Evolutionary conservation across 2,797 vertebrate genomes (phyloP).

Genomic region (Channallabes apus): DNA sequence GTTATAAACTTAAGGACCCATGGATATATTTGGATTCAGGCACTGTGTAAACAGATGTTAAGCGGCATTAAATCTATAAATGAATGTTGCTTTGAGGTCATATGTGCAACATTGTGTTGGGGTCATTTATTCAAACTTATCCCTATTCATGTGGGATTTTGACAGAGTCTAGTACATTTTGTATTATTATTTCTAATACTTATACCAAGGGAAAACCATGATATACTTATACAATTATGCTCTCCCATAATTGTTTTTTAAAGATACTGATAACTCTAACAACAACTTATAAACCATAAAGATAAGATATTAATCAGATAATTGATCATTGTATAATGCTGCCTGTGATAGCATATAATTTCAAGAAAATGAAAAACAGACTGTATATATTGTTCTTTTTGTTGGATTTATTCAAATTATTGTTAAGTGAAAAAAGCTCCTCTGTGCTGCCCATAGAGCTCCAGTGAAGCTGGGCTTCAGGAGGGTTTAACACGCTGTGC

Average conservation of each 20-base stretch:
- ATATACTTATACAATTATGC: background rate
- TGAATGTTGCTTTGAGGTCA: no score
- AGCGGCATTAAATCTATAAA: no score
- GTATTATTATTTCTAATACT: background rate
- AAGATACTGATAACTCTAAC: background rate
- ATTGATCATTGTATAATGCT: background rate
- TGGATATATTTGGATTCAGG: no score
- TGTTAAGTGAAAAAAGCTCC: no score
- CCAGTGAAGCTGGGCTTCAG: no score
- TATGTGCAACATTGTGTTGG: no score
- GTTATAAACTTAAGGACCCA: no score
- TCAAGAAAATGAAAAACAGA: background rate
- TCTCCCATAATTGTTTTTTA: background rate
- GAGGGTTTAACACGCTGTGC: no score
- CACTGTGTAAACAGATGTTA: no score
- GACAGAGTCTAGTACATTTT: background rate
- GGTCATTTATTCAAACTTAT: no score
- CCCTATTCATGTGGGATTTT: background rate
- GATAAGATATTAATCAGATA: background rate
- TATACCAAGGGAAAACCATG: background rate
- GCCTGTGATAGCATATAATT: background rate
- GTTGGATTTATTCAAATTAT: constrained; percentile 14
- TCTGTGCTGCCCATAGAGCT: no score
- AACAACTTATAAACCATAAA: background rate
- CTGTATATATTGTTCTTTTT: background rate